Conservation (phyloP, 2,888 invertebrate genomes). For the Nemurella pictetii region DNA sequence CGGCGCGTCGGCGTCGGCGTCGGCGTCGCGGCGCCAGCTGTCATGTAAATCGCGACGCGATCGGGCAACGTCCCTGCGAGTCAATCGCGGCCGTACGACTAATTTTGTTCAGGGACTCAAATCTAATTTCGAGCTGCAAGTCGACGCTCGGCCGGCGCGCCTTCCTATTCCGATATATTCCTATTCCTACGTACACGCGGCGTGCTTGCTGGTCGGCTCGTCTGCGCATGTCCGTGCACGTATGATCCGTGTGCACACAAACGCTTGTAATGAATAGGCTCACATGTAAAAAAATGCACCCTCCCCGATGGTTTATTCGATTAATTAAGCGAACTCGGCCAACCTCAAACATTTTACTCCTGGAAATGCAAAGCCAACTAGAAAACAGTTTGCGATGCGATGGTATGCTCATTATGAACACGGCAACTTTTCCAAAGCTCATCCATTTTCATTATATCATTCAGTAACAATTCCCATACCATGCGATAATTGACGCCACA, state of each 20-base stretch:
- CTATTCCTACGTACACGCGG: too few species aligned
- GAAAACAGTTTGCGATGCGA: not conserved
- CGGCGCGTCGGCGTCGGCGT: slow-evolving; percentile 40
- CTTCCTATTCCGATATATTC: too few species aligned
- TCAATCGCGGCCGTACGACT: slow-evolving; percentile 16
- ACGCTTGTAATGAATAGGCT: not conserved
- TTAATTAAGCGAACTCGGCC: not conserved
- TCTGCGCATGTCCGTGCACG: not conserved
- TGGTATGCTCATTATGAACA: not conserved
- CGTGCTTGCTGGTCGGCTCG: too few species aligned
- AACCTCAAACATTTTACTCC: not conserved
- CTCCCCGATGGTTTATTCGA: not conserved
- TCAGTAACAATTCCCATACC: not conserved
- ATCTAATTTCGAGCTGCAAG: slow-evolving; percentile 38
- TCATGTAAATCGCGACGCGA: slow-evolving; percentile 31
- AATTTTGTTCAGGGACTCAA: slow-evolving; percentile 35
- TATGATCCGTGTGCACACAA: too few species aligned
- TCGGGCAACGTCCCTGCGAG: slow-evolving; percentile 23
- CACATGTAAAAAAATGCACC: not conserved
- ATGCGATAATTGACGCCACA: too few species aligned
- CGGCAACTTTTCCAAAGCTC: not conserved
- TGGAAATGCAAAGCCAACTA: not conserved
- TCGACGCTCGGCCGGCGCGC: slow-evolving; percentile 28
- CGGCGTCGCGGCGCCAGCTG: slow-evolving; percentile 38
- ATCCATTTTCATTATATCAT: not conserved